Evolutionary conservation across 1,140 invertebrate species (phyloP).

Genomic region (Notospermus geniculatus): DNA sequence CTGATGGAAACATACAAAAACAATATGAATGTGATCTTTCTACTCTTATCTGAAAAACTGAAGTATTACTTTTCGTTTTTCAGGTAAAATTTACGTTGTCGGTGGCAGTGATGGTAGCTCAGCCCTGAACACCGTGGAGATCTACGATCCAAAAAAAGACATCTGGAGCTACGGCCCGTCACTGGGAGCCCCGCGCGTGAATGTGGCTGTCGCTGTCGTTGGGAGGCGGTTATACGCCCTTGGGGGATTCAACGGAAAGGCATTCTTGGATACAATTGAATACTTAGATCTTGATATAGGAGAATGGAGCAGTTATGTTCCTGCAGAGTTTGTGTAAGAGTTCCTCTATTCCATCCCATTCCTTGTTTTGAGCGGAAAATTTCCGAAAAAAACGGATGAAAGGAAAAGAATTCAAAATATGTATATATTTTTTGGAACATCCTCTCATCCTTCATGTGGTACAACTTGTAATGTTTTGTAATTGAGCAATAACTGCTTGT

Average conservation of each 20-base stretch:
- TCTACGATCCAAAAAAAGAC: conserved; percentile 74
- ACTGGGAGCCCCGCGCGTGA: conserved; percentile 85
- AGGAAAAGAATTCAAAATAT: no score
- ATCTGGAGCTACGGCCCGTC: conserved; percentile 78
- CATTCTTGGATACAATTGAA: conserved; percentile 81
- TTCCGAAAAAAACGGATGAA: no score
- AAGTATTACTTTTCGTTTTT: conserved; percentile 15
- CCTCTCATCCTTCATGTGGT: no score
- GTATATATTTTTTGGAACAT: no score
- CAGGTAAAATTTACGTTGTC: conserved; percentile 60
- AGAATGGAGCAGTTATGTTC: conserved; percentile 42
- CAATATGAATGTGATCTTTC: no score
- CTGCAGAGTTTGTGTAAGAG: conserved; percentile 13
- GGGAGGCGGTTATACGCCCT: conserved; percentile 69
- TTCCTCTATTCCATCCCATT: no score
- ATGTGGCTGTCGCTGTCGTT: conserved; percentile 75
- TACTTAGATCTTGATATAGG: conserved; percentile 45
- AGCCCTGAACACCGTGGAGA: conserved; percentile 82
- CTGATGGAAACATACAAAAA: no score
- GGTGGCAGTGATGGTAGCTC: conserved; percentile 58
- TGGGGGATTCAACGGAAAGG: conserved; percentile 83
- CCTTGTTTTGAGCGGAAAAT: no score
- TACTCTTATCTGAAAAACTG: no score
- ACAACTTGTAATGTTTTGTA: no score
- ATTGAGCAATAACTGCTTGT: no score